These are phyloP conservation scores for Progne subis DNA, from an alignment of 2,113 vertebrate species.

Conservation along the genomic window DNA sequence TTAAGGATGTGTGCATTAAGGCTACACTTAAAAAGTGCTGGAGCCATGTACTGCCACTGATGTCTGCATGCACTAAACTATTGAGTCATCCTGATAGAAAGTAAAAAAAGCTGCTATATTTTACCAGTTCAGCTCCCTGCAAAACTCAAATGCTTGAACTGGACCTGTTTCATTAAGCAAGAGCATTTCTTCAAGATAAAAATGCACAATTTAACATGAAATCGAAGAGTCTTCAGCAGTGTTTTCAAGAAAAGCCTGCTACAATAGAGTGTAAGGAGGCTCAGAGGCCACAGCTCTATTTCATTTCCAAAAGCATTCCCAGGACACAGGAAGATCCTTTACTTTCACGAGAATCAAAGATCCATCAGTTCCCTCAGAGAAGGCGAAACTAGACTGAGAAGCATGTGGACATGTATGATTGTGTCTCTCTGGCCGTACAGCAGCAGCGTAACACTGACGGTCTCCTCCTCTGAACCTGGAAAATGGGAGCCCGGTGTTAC, in stretches of 20 bases:
- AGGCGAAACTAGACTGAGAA: neutral
- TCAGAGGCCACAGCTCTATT: neutral
- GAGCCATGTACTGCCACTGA: neutral
- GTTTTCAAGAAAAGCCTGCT: neutral
- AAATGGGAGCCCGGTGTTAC: neutral
- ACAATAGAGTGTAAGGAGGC: rapidly evolving
- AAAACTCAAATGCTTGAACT: neutral
- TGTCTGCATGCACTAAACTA: neutral
- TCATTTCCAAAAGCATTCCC: neutral
- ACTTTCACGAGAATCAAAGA: neutral
- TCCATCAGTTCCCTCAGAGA: neutral
- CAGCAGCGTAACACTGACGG: rapidly evolving
- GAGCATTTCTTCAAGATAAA: neutral
- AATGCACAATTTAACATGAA: neutral
- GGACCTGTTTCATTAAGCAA: neutral
- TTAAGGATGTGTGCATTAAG: neutral
- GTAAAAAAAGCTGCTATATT: neutral
- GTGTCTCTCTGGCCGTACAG: neutral
- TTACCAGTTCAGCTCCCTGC: neutral
- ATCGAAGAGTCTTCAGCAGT: neutral
- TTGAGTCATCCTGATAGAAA: neutral
- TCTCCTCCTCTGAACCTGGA: neutral
- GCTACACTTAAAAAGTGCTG: neutral
- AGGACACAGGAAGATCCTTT: neutral
- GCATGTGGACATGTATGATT: rapidly evolving